Percentiles rank a stretch among this genome's conserved stretches.
Conservation (phyloP, 2,113 vertebrate genomes). For the Petromus typicus region DNA sequence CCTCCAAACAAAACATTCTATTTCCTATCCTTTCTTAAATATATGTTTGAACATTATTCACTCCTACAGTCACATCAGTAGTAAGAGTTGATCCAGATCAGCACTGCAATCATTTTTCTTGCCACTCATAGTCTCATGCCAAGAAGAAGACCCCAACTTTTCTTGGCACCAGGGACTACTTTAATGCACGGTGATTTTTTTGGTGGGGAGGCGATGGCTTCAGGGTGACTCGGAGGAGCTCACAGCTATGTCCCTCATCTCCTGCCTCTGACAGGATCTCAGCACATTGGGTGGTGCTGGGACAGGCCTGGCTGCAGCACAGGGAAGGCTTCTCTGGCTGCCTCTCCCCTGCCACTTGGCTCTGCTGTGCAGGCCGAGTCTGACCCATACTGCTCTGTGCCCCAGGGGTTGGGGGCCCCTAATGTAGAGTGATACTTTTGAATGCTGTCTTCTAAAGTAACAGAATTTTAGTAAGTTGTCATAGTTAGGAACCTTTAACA, state of each 20-base stretch:
- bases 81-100: not conserved
- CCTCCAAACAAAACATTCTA: not conserved
- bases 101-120: not conserved
- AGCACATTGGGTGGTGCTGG: not conserved
- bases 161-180: not conserved
- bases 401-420: not conserved
- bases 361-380: not conserved
- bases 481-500: not conserved
- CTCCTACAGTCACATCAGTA: not conserved
- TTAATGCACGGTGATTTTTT: not conserved
- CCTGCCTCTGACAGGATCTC: not conserved
- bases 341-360: not conserved
- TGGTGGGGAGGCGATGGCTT: not conserved
- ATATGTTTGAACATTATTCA: not conserved
- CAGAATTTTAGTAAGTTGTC: conserved; percentile 32
- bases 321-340: not conserved
- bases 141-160: not conserved
- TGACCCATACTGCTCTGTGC: not conserved
- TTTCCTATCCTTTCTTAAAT: conserved; percentile 42
- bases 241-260: not conserved
- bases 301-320: not conserved
- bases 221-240: not conserved
- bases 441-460: conserved; percentile 44
- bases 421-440: not conserved
- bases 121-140: not conserved